A percentile compares a stretch with the other conserved stretches of the same genome.
phyloP scores from a whole-genome alignment of 2,797 vertebrate species.

The Xiphophorus birchmanni region DNA sequence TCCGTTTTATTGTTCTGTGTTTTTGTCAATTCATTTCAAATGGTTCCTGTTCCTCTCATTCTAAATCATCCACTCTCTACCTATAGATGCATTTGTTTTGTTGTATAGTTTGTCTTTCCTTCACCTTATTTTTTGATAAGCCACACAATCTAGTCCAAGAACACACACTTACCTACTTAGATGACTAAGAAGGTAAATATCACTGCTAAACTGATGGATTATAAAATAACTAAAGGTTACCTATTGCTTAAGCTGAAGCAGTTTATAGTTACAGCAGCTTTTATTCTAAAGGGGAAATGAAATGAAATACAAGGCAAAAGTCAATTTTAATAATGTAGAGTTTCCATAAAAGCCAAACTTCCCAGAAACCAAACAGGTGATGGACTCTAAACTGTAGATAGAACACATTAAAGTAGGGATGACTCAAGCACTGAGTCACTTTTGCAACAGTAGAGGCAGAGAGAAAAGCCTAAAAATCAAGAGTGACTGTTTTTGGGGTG shows the following conservation, averaged over 20 bases:
- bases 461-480: neutral
- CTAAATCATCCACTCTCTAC: neutral
- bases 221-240: neutral
- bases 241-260: neutral
- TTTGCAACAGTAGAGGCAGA: neutral
- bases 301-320: neutral
- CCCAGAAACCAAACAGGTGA: neutral
- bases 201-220: neutral
- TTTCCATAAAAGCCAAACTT: neutral
- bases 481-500: neutral
- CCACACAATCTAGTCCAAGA: neutral
- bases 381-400: neutral
- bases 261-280: neutral
- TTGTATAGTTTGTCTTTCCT: neutral
- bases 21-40: neutral
- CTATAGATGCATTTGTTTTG: neutral
- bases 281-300: neutral
- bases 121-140: neutral
- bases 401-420: neutral
- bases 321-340: neutral
- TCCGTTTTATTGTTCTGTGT: neutral
- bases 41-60: neutral
- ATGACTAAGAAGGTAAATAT: neutral
- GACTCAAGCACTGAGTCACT: neutral
- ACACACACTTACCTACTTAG: neutral